Evolutionary conservation across 1,140 invertebrate genomes (phyloP), one percentile per base, ranked within the genome.

Genomic region (Nylanderia fulva): DNA sequence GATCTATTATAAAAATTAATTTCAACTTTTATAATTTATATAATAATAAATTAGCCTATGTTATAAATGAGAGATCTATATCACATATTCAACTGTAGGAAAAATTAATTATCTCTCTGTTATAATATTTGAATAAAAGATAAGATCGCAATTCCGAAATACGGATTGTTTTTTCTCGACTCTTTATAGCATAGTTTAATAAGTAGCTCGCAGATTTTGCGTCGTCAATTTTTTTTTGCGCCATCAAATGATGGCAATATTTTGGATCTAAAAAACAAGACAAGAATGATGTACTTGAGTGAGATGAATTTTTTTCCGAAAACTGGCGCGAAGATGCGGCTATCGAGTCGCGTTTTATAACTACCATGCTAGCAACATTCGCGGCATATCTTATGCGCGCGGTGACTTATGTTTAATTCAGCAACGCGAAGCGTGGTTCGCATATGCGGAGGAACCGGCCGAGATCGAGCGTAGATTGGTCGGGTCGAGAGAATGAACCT

Each of bases 371-470:
- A 77, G 85, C 85, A 91, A 91, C 86, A 90, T 90, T 90, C 71
- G 84, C 88, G 88, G 91, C 90, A 91, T 91, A 91, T 92, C 90
- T 92, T 91, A 91, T 89, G 88, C 88, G 85, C 84, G 74, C 33
- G 61, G 85, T 90, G 86, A 91, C 90, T 92, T 92, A 92, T 92
- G 91, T 91, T 91, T 92, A 92, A 92, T 92, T 92, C 91, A 92
- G 90, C 86, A 90, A 85, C 84, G 89, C 86, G 85, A 68, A 85
- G 85, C 88, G 88, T 86, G 85, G 85, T 56, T 88, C 85, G 88
- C 86, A 88, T 88, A 90, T 80, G 79, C 75, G 85, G 79, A 86
- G 74, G 88, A 88, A 56, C 79, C 85, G 42, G 79, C 74, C 60
- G 82, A 91, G 90, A 91, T 92, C 87, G 86, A 90, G 77, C 88